Evolutionary conservation across 2,797 vertebrate species (phyloP).

Genomic region (Rhynchonycteris naso): DNA sequence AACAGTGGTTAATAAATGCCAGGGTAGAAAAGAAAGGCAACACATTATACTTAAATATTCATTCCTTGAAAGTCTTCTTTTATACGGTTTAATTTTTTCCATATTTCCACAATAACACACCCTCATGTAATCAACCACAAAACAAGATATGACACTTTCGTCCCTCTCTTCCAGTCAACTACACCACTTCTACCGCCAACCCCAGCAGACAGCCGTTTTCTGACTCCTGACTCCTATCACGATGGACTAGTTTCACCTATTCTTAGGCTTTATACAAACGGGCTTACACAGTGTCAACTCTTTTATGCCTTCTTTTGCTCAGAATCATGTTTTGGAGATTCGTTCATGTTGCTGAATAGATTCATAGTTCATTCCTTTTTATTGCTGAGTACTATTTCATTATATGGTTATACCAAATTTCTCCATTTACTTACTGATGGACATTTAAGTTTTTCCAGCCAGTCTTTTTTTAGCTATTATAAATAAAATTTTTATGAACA

Average conservation of each 20-base stretch:
- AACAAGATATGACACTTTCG: neutral
- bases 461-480: neutral
- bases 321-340: neutral
- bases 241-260: neutral
- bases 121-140: neutral
- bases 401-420: neutral
- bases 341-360: neutral
- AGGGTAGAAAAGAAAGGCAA: neutral
- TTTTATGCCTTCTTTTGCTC: neutral
- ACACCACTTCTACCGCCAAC: neutral
- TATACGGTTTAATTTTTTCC: neutral
- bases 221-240: neutral
- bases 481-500: neutral
- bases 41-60: neutral
- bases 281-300: neutral
- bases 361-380: neutral
- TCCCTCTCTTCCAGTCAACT: neutral
- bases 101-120: neutral
- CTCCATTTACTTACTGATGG: neutral
- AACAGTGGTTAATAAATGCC: neutral
- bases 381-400: neutral
- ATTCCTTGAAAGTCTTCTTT: constrained; percentile 25
- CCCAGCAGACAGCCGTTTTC: neutral
- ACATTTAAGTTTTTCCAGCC: neutral
- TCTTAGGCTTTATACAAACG: constrained; percentile 12